Conservation (phyloP, 2,797 vertebrate species). For the Leucoraja ocellata region DNA sequence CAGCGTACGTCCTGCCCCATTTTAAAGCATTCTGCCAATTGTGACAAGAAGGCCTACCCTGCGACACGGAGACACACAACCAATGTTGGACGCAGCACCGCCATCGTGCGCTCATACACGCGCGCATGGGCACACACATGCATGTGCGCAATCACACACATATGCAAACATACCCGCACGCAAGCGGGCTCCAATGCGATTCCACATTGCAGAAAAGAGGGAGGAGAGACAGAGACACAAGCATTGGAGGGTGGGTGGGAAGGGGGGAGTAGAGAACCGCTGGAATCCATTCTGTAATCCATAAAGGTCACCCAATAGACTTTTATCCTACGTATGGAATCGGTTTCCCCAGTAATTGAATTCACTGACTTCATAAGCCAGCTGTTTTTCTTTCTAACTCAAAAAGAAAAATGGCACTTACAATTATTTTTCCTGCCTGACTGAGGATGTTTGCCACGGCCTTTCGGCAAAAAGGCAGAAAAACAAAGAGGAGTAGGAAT, state of each 20-base stretch:
- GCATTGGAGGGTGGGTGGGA: background rate
- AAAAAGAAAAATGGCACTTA: background rate
- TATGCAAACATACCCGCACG: no score
- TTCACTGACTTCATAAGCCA: background rate
- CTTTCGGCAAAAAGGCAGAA: background rate
- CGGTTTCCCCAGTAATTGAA: constrained; percentile 6
- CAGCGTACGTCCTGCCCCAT: background rate
- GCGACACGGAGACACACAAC: background rate
- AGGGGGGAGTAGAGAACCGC: background rate
- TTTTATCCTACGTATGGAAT: background rate
- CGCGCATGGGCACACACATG: no score
- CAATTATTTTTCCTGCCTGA: background rate
- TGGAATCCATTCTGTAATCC: background rate
- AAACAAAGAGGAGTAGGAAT: background rate
- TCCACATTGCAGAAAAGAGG: background rate
- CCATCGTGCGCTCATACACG: background rate
- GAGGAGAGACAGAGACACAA: background rate
- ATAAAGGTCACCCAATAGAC: background rate
- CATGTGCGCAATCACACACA: no score
- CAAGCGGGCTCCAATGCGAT: background rate
- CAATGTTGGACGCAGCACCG: background rate
- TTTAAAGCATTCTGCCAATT: background rate
- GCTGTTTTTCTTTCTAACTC: background rate
- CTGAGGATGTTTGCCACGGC: background rate
- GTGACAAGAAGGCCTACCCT: background rate